phyloP scores from a whole-genome alignment of 1,140 invertebrate genomes.

The Halictus rubicundus region DNA sequence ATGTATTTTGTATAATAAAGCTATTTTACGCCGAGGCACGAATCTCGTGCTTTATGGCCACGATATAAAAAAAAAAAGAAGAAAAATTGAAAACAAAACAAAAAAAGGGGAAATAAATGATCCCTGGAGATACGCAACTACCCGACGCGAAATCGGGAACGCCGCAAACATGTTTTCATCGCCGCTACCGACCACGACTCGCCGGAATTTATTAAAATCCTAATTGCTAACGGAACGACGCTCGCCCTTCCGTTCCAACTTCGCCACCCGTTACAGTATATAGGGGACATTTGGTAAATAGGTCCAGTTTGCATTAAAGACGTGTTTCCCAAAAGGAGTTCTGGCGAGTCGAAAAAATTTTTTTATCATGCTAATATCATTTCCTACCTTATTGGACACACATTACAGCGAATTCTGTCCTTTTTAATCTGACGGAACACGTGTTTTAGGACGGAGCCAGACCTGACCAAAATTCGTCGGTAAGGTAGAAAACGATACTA shows the following conservation, averaged over 20 bases:
- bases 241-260: constrained; percentile 20
- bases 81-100: too few relatives aligned
- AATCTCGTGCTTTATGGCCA: constrained; percentile 67
- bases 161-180: constrained; percentile 49
- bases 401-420: too few relatives aligned
- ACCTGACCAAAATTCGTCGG: too few relatives aligned
- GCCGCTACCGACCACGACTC: constrained; percentile 14
- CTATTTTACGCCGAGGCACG: constrained; percentile 72
- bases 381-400: too few relatives aligned
- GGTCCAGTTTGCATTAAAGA: too few relatives aligned
- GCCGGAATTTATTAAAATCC: constrained; percentile 37
- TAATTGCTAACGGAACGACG: constrained; percentile 22
- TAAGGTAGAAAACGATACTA: too few relatives aligned
- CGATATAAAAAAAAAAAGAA: constrained; percentile 2
- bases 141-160: constrained; percentile 46
- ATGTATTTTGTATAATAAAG: constrained; percentile 77
- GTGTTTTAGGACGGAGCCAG: too few relatives aligned
- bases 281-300: too few relatives aligned
- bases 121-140: constrained; percentile 27
- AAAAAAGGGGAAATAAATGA: constrained; percentile 27
- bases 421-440: too few relatives aligned
- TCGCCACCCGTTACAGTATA: not conserved
- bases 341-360: too few relatives aligned
- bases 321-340: too few relatives aligned
- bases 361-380: too few relatives aligned